Evolutionary conservation across 2,888 invertebrate species (phyloP).

Genomic region (Stenodema calcarata): DNA sequence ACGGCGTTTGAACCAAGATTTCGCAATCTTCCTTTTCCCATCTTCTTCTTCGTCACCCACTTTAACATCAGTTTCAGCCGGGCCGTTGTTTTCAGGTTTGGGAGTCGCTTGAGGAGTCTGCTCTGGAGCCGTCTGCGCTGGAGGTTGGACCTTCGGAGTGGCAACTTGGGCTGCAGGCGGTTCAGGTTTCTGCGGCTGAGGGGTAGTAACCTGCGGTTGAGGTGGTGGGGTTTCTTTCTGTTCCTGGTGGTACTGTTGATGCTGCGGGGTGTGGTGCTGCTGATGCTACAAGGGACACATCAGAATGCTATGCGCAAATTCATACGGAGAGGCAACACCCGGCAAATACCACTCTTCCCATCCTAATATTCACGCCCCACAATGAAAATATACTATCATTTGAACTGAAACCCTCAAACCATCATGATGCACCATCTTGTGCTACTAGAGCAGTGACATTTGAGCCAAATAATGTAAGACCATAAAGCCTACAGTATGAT

Average conservation of each 20-base stretch:
- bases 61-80: neutral
- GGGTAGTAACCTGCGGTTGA: neutral
- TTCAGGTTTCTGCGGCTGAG: neutral
- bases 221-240: neutral
- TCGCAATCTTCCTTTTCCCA: neutral
- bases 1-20: neutral
- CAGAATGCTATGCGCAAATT: constrained; percentile 54
- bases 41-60: constrained; percentile 1
- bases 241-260: neutral
- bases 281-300: constrained; percentile 50
- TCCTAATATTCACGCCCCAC: constrained; percentile 12
- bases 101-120: neutral
- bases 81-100: constrained; percentile 11
- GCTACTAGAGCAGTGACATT: too few species aligned
- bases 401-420: too few species aligned
- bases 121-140: neutral
- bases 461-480: too few species aligned
- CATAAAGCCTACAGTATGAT: too few species aligned
- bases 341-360: constrained; percentile 53
- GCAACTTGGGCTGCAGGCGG: constrained; percentile 11
- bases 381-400: neutral
- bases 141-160: constrained; percentile 11
- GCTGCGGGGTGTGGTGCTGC: constrained; percentile 22
- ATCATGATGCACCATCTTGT: too few species aligned
- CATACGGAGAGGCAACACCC: constrained; percentile 55